Evolutionary conservation across 2,797 vertebrate species (phyloP).

Genomic region (Hybognathus amarus): DNA sequence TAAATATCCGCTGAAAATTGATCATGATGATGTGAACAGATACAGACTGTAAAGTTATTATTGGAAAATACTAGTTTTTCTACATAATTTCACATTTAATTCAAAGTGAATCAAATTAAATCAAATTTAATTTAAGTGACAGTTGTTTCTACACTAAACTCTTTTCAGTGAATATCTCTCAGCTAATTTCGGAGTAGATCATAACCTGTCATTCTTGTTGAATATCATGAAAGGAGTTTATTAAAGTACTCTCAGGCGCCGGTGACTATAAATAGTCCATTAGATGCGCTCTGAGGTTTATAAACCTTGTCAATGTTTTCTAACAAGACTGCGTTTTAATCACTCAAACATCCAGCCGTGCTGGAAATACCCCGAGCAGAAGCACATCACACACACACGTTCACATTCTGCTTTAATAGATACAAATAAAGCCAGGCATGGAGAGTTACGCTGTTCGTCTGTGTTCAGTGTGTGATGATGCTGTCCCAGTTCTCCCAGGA

Average conservation of each 20-base stretch:
- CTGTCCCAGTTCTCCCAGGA: too few relatives aligned
- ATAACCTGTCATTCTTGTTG: background rate
- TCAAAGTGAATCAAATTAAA: too few relatives aligned
- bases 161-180: background rate
- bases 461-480: too few relatives aligned
- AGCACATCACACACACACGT: background rate
- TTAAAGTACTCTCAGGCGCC: background rate
- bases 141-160: too few relatives aligned
- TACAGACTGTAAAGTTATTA: too few relatives aligned
- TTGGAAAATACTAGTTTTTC: too few relatives aligned
- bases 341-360: background rate
- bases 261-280: slow-evolving; percentile 8
- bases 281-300: background rate
- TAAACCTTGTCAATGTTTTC: slow-evolving; percentile 13
- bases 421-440: background rate
- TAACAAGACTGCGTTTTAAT: slow-evolving; percentile 38
- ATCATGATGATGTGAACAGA: too few relatives aligned
- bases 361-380: background rate
- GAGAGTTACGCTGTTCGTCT: background rate
- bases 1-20: background rate
- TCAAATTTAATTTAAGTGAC: too few relatives aligned
- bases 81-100: background rate
- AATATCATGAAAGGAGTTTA: background rate
- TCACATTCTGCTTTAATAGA: background rate
- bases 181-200: background rate